These are phyloP conservation scores for Octodon degus DNA, from an alignment of 2,113 vertebrate genomes.

Conservation along the genomic window DNA sequence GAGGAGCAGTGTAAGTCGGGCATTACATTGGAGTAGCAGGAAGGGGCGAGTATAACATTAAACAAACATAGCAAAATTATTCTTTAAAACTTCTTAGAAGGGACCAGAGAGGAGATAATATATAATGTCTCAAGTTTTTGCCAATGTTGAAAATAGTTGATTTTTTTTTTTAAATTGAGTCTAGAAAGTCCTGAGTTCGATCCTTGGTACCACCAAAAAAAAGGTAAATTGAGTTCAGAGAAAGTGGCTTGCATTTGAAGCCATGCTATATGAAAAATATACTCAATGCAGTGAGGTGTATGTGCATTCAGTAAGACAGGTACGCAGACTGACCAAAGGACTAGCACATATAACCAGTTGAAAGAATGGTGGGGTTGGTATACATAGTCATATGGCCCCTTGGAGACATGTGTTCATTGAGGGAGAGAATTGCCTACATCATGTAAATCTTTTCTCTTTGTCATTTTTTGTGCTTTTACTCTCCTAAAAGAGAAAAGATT, in stretches of 20 bases:
- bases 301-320: background rate
- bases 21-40: background rate
- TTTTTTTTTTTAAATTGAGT: background rate
- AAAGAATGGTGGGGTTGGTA: background rate
- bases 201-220: no score
- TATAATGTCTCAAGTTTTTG: background rate
- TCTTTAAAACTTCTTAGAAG: background rate
- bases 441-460: background rate
- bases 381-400: background rate
- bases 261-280: background rate
- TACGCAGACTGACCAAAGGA: background rate
- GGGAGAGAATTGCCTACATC: background rate
- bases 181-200: no score
- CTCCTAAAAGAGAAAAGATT: slow-evolving; percentile 49
- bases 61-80: background rate
- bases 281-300: background rate
- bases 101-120: background rate
- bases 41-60: background rate
- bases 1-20: background rate
- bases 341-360: accelerated
- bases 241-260: slow-evolving; percentile 27
- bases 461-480: background rate
- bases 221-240: background rate
- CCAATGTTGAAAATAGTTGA: background rate
- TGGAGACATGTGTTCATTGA: background rate